Evolutionary conservation across 1,140 invertebrate species (phyloP).

Genomic region (Episyrphus balteatus): DNA sequence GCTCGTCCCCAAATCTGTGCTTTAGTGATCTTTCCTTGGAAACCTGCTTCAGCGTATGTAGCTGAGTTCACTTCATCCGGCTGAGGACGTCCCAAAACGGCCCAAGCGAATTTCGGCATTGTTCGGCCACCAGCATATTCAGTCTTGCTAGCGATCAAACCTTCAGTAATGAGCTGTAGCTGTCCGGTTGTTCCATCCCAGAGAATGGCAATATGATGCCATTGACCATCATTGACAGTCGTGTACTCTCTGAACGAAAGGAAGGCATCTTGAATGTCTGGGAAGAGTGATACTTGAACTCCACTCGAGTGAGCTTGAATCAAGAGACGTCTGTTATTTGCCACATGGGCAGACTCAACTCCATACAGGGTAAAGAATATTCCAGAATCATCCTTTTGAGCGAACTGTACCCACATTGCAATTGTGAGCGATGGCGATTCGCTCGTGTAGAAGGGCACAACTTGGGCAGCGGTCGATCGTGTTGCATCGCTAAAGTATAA

Average conservation of each 20-base stretch:
- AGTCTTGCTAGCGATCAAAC: slow-evolving; percentile 79
- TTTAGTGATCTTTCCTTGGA: slow-evolving; percentile 90
- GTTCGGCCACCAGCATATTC: slow-evolving; percentile 72
- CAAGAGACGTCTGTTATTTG: slow-evolving; percentile 63
- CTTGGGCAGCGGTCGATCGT: slow-evolving; percentile 76
- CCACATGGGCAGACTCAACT: slow-evolving; percentile 69
- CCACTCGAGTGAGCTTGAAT: slow-evolving; percentile 84
- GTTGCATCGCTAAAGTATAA: slow-evolving; percentile 84
- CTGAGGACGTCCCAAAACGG: slow-evolving; percentile 81
- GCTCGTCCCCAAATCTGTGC: slow-evolving; percentile 89
- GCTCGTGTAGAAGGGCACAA: slow-evolving; percentile 77
- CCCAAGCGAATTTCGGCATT: slow-evolving; percentile 76
- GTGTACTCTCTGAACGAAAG: slow-evolving; percentile 82
- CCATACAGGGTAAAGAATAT: slow-evolving; percentile 89
- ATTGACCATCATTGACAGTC: slow-evolving; percentile 89
- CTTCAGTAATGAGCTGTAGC: slow-evolving; percentile 81
- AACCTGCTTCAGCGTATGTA: slow-evolving; percentile 72
- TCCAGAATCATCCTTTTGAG: slow-evolving; percentile 75
- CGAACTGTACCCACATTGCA: slow-evolving; percentile 93
- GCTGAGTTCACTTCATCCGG: slow-evolving; percentile 52
- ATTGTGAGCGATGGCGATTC: slow-evolving; percentile 70
- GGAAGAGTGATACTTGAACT: slow-evolving; percentile 79
- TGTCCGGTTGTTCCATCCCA: slow-evolving; percentile 81
- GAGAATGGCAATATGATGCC: slow-evolving; percentile 90
- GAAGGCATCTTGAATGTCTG: slow-evolving; percentile 80